phyloP scores from a whole-genome alignment of 2,113 vertebrate genomes.

The Melanocharis versteri region DNA sequence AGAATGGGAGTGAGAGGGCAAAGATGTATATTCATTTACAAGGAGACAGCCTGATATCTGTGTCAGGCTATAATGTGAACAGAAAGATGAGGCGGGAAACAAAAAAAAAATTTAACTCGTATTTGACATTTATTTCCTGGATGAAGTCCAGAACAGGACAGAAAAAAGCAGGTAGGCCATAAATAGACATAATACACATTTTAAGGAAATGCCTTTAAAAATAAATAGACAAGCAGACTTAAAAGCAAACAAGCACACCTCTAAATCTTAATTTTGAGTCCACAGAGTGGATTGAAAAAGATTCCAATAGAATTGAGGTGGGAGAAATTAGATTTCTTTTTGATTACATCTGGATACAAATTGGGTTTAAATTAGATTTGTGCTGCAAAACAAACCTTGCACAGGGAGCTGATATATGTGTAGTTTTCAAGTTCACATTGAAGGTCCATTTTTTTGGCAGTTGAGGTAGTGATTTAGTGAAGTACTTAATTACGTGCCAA shows the following conservation, averaged over 20 bases:
- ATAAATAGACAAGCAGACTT: background rate
- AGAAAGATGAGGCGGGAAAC: background rate
- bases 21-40: background rate
- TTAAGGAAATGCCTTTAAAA: background rate
- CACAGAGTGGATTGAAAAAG: background rate
- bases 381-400: background rate
- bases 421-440: slow-evolving; percentile 23
- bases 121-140: background rate
- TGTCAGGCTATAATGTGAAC: background rate
- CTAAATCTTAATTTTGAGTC: background rate
- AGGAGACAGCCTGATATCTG: background rate
- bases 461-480: background rate
- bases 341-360: slow-evolving; percentile 30
- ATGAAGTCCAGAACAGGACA: background rate
- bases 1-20: background rate
- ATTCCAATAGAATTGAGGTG: background rate
- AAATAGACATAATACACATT: background rate
- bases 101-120: background rate
- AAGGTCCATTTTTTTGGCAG: background rate
- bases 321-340: slow-evolving; percentile 39
- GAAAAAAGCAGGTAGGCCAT: background rate
- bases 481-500: background rate
- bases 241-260: background rate
- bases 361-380: slow-evolving; percentile 26
- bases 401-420: background rate